Base-by-base conservation (phyloP, 2,113 vertebrate genomes). In the Hystrix cristata region DNA sequence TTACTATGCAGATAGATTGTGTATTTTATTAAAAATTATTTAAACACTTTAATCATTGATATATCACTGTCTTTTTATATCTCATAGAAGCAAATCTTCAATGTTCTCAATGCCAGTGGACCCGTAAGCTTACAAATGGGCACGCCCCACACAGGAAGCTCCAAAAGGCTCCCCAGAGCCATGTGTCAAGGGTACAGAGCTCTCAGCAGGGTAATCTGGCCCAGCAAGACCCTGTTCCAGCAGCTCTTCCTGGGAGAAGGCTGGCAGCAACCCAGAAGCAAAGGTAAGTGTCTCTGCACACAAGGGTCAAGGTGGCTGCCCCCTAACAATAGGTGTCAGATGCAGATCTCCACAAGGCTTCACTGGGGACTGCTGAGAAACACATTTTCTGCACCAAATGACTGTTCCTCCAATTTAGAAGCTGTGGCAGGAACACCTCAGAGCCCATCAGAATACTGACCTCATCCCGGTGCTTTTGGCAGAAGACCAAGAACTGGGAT, bases 391-490 rank as follows among this genome's bases (percentile, higher is more conserved):
- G 46, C 38, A 31, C 53, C n/a, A 62, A n/a, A 91, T 27, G 7
- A n/a, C 5, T 29, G 1, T 1, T 46, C 51, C 67, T 64, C 67
- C 43, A 11, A 11, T 27, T 59, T 55, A 46, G 57, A 55, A 80
- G 60, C 53, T 18, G 34, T 60, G 0, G 21, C 31, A 51, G 0
- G 18, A n/a, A 21, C 60, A 19, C 38, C 53, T 72, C 0, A 79
- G 64, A 64, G 48, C 13, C 55, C 5, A 60, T 76, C 29, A 2
- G 85, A 34, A 74, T 34, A 99, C 99, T 97, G 89, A 99, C 99
- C 99, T 99, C 99, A 74, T 99, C 99, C 98, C 98, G 98, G 97
- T 99, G 99, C 98, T 99, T 99, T 96, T 99, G 99, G 96, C 99
- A 99, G 96, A 99, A 99, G 80, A 99, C 99, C 98, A 99, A 96